These are phyloP conservation scores for Burhinus bistriatus DNA, from an alignment of 2,113 vertebrate species.

Conservation along the genomic window DNA sequence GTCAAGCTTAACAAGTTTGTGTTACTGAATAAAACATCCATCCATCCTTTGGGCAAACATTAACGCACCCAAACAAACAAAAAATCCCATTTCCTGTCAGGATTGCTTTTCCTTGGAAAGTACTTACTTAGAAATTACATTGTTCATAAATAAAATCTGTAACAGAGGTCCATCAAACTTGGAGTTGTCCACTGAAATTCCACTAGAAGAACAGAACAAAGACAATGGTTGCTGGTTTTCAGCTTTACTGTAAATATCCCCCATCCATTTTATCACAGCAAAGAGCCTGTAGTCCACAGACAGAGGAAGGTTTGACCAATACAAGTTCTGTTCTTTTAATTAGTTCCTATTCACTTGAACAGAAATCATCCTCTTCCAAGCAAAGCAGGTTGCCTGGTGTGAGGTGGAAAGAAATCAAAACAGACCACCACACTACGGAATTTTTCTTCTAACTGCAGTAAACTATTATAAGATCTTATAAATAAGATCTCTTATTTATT, in stretches of 20 bases:
- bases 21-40: not conserved
- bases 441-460: not conserved
- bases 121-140: slow-evolving; percentile 93
- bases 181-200: slow-evolving; percentile 82
- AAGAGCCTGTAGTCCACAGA: not conserved
- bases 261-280: not conserved
- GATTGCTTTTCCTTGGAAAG: not conserved
- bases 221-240: not conserved
- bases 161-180: slow-evolving; percentile 88
- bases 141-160: slow-evolving; percentile 94
- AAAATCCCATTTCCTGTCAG: not conserved
- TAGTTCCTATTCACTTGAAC: not conserved
- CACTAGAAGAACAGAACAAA: slow-evolving; percentile 73
- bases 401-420: not conserved
- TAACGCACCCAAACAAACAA: not conserved
- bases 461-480: not conserved
- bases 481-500: not conserved
- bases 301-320: not conserved
- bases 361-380: not conserved
- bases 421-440: not conserved
- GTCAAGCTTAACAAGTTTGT: not conserved
- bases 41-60: not conserved
- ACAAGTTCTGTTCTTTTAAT: not conserved
- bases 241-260: not conserved
- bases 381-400: not conserved